A percentile compares a stretch with the other conserved stretches of the same genome.
phyloP scores from a whole-genome alignment of 2,888 invertebrate genomes.

The Papilio protenor region DNA sequence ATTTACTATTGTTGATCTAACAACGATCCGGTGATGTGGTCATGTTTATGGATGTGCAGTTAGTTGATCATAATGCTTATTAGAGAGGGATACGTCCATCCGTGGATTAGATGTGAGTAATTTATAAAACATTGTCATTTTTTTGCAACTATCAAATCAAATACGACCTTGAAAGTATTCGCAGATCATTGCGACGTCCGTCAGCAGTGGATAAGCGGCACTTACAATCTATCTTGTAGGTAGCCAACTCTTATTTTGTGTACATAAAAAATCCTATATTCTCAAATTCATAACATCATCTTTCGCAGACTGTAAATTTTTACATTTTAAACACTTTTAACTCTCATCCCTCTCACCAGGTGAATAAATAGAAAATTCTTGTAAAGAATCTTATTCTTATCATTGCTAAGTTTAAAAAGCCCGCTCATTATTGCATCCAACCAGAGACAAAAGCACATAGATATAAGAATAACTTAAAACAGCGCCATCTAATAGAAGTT shows the following conservation, averaged over 20 bases:
- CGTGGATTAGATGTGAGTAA: background rate
- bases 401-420: background rate
- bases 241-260: background rate
- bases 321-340: background rate
- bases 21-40: no score
- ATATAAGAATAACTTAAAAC: background rate
- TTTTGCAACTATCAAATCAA: background rate
- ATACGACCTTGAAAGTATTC: constrained; percentile 23
- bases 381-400: background rate
- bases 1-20: no score
- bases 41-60: no score
- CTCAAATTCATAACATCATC: background rate
- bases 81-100: no score
- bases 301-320: background rate
- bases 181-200: background rate
- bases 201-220: background rate
- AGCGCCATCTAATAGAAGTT: constrained; percentile 19
- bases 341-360: background rate
- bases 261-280: background rate
- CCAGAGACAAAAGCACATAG: background rate
- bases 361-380: background rate
- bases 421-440: background rate
- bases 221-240: background rate
- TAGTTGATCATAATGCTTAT: no score
- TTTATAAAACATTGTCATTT: background rate